phyloP scores from a whole-genome alignment of 1,140 invertebrate species.

The Orius insidiosus region DNA sequence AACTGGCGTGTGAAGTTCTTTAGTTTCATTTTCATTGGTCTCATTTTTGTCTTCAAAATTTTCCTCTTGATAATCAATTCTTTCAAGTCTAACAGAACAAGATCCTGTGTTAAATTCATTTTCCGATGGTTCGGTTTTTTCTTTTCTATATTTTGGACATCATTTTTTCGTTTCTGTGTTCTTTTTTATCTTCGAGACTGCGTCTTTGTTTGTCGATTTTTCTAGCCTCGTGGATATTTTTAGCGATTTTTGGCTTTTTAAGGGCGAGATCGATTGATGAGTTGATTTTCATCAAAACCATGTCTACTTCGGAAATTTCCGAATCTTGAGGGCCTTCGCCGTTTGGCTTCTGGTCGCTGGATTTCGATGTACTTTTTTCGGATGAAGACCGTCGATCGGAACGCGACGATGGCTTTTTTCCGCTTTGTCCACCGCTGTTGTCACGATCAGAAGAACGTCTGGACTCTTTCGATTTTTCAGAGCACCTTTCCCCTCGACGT shows the following conservation, averaged over 20 bases:
- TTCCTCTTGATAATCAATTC: no score
- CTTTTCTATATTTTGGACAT: no score
- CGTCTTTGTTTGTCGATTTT: slow-evolving; percentile 18
- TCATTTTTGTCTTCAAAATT: no score
- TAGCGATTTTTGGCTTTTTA: slow-evolving; percentile 21
- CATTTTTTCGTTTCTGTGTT: no score
- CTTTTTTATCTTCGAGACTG: no score
- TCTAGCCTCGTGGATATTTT: slow-evolving; percentile 19
- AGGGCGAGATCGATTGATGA: slow-evolving; percentile 9
- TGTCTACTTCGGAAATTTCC: slow-evolving; percentile 4
- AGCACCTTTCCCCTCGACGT: slow-evolving; percentile 11
- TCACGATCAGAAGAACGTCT: slow-evolving; percentile 19
- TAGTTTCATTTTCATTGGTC: no score
- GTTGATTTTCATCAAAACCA: slow-evolving; percentile 11
- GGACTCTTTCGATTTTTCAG: slow-evolving; percentile 13
- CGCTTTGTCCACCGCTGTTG: slow-evolving; percentile 9
- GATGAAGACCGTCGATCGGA: neutral
- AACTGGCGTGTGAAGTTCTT: no score
- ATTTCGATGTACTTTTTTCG: neutral
- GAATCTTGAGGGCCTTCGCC: neutral
- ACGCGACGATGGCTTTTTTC: neutral
- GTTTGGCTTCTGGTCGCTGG: neutral
- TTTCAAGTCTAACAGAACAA: no score
- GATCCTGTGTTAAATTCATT: no score
- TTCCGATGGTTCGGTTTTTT: no score